These are phyloP conservation scores for Notechis scutatus DNA, from an alignment of 2,113 vertebrate genomes.

Conservation along the genomic window DNA sequence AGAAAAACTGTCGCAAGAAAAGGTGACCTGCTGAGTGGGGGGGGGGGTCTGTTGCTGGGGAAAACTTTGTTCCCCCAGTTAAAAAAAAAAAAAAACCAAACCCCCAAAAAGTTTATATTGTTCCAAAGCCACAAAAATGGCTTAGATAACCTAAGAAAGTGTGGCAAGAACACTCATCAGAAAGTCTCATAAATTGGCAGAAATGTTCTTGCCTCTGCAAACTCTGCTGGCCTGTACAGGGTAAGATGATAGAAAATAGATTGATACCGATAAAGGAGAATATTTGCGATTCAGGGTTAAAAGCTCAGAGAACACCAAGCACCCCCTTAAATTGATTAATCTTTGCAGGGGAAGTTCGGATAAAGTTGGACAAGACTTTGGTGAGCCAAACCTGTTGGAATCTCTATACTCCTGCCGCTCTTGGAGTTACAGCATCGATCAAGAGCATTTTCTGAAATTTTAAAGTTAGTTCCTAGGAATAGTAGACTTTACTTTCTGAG, in stretches of 20 bases:
- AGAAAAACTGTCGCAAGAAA: conserved; percentile 90
- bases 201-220: conserved; percentile 62
- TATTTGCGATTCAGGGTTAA: background rate
- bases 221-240: conserved; percentile 67
- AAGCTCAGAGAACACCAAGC: background rate
- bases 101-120: conserved; percentile 81
- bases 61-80: conserved; percentile 90
- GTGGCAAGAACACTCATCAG: conserved; percentile 74
- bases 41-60: conserved; percentile 89
- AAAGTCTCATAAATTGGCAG: conserved; percentile 71
- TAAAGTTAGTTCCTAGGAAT: background rate
- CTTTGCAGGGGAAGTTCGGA: conserved; percentile 64
- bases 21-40: conserved; percentile 94
- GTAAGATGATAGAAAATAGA: conserved; percentile 57
- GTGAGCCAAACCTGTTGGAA: conserved; percentile 44
- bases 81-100: conserved; percentile 77
- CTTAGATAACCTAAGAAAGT: conserved; percentile 65
- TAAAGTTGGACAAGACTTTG: background rate
- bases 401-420: conserved; percentile 11
- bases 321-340: conserved; percentile 56
- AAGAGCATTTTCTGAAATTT: conserved; percentile 12
- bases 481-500: background rate
- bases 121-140: conserved; percentile 71
- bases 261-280: conserved; percentile 9
- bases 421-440: conserved; percentile 5